Evolutionary conservation across 1,140 invertebrate species (phyloP), one percentile per base, ranked within the genome.

Genomic region (Ctenoplectra terminalis): DNA sequence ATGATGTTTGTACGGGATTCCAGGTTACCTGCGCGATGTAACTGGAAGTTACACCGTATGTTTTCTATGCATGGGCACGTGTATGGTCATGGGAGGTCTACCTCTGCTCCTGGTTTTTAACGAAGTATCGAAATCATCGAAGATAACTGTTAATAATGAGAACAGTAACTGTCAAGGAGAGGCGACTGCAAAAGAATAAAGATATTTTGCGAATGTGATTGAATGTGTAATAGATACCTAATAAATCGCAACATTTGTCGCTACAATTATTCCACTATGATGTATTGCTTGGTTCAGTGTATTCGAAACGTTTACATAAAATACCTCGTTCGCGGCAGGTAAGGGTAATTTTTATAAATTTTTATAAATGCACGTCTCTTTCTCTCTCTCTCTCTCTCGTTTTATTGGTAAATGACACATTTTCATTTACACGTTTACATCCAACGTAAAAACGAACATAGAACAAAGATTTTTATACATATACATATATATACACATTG

Each of bases 51-150:
- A 96, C 87, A 94, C 94, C 0, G 95, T 95, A 82, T 96, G 96
- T 90, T 97, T 96, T 91, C 95, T 96, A 83, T 96, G 96, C 81
- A 97, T 97, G 96, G 96, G 96, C 17, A 95, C 96, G 7, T 96
- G 96, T 86, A 97, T 97, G 96, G 94, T 96, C 1, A 90, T 96
- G 56, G 96, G 96, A 64, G 95, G 96, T 73, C 90, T 96, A 50
- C 96, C 96, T 5, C 89, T 96, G 29, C 91, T 96, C 37, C 91
- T 95, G 17, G 95, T 95, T 91, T 94, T 90, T 90, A 93, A 83
- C 87, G 94, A 89, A 82, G 90, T 71, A 89, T 92, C 73, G 90
- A 94, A 80, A 92, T 91, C 56, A 91, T 91, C 92, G 91, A 93
- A 95, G 90, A 82, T 91, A 46, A 86, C 87, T 46, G 88, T 90